A percentile compares a stretch with the other conserved stretches of the same genome.
These are phyloP conservation scores for Lacanobia wlatinum DNA, from an alignment of 2,888 invertebrate species.

Conservation along the genomic window DNA sequence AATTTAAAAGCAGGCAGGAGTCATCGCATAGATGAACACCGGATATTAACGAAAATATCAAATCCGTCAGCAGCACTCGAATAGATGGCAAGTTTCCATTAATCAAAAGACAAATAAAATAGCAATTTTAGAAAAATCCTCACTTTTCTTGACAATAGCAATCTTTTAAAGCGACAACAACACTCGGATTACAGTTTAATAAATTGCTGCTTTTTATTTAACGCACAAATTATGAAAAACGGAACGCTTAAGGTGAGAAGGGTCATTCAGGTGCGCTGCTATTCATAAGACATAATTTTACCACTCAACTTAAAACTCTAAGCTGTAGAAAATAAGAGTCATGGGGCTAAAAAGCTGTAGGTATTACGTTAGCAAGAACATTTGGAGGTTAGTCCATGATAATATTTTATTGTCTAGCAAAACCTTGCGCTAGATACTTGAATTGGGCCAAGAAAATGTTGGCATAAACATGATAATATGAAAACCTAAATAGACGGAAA, in stretches of 20 bases:
- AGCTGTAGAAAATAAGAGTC: slow-evolving; percentile 26
- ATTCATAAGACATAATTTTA: slow-evolving; percentile 28
- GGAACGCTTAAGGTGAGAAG: slow-evolving; percentile 67
- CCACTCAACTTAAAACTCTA: slow-evolving; percentile 42
- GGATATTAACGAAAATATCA: slow-evolving; percentile 60
- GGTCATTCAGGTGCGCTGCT: slow-evolving; percentile 56
- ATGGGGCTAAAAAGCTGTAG: slow-evolving; percentile 8
- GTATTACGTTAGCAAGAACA: slow-evolving; percentile 28
- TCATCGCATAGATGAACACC: slow-evolving; percentile 32
- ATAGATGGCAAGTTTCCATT: slow-evolving; percentile 37
- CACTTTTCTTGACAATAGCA: slow-evolving; percentile 64
- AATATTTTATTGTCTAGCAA: slow-evolving; percentile 51
- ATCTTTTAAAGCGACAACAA: slow-evolving; percentile 67
- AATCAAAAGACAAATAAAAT: slow-evolving; percentile 46
- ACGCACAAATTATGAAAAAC: slow-evolving; percentile 68
- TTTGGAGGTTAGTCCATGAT: slow-evolving; percentile 39
- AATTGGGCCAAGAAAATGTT: slow-evolving; percentile 44
- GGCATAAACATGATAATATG: slow-evolving; percentile 27
- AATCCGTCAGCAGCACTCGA: slow-evolving; percentile 18
- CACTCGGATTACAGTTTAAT: slow-evolving; percentile 68
- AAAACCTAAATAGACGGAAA: slow-evolving; percentile 10
- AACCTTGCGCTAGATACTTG: slow-evolving; percentile 49
- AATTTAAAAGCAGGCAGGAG: slow-evolving; percentile 38
- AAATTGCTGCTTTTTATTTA: slow-evolving; percentile 70
- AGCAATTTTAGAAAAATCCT: slow-evolving; percentile 38